Conservation (phyloP, 2,797 vertebrate genomes). For the Vultur gryphus region DNA sequence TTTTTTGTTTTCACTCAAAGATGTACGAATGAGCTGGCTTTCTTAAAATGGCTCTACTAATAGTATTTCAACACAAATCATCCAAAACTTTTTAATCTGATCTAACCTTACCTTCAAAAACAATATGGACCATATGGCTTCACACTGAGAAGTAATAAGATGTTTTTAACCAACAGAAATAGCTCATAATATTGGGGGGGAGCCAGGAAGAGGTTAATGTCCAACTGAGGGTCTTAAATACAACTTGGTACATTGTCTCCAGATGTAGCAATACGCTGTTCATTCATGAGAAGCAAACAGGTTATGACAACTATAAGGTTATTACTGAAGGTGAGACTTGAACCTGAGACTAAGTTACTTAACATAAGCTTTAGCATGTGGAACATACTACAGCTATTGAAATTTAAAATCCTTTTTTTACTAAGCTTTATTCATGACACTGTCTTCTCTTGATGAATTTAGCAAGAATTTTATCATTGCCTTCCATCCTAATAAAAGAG, state of each 20-base stretch:
- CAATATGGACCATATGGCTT: neutral
- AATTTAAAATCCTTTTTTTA: neutral
- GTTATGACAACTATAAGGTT: neutral
- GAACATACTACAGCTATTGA: neutral
- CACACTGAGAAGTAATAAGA: neutral
- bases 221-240: neutral
- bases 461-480: neutral
- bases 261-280: neutral
- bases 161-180: neutral
- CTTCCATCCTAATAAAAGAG: neutral
- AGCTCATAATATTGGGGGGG: neutral
- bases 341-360: neutral
- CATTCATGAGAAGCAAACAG: neutral
- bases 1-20: neutral
- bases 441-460: neutral
- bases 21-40: neutral
- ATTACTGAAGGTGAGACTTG: neutral
- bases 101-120: neutral
- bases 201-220: neutral
- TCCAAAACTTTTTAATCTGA: neutral
- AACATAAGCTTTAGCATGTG: neutral
- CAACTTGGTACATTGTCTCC: fast-evolving
- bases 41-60: neutral
- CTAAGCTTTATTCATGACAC: neutral
- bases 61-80: neutral